These are phyloP conservation scores for Onychostoma macrolepis DNA, from an alignment of 2,113 vertebrate genomes.

Conservation along the genomic window DNA sequence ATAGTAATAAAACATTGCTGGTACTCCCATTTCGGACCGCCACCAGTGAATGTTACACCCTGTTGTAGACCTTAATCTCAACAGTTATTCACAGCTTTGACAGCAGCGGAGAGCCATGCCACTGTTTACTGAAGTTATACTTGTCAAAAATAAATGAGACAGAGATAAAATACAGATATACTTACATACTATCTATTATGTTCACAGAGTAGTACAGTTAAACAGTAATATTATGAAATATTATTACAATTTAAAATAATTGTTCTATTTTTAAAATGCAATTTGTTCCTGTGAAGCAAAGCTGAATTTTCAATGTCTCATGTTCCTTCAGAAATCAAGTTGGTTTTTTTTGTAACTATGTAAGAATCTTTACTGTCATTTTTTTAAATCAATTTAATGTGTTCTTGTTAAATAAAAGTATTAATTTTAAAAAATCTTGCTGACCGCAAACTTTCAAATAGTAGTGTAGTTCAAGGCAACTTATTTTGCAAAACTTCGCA, in stretches of 20 bases:
- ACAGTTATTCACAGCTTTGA: constrained; percentile 8
- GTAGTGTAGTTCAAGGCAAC: background rate
- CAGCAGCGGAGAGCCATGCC: background rate
- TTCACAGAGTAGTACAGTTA: background rate
- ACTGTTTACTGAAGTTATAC: background rate
- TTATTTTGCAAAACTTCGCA: background rate
- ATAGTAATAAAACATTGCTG: constrained; percentile 50
- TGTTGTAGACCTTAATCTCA: background rate
- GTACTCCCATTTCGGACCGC: constrained; percentile 23
- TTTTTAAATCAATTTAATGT: too few relatives aligned
- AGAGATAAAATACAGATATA: background rate
- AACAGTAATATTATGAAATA: background rate
- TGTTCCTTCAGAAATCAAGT: too few relatives aligned
- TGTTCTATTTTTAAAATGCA: background rate
- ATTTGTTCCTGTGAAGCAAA: background rate
- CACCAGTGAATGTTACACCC: background rate
- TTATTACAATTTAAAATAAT: background rate
- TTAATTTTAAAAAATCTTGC: too few relatives aligned
- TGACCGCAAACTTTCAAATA: too few relatives aligned
- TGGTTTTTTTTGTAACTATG: too few relatives aligned
- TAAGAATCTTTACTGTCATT: too few relatives aligned
- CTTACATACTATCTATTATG: background rate
- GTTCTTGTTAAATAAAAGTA: too few relatives aligned
- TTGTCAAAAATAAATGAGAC: background rate
- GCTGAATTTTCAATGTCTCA: background rate